phyloP scores from a whole-genome alignment of 2,113 vertebrate genomes.

The Cisticola juncidis region DNA sequence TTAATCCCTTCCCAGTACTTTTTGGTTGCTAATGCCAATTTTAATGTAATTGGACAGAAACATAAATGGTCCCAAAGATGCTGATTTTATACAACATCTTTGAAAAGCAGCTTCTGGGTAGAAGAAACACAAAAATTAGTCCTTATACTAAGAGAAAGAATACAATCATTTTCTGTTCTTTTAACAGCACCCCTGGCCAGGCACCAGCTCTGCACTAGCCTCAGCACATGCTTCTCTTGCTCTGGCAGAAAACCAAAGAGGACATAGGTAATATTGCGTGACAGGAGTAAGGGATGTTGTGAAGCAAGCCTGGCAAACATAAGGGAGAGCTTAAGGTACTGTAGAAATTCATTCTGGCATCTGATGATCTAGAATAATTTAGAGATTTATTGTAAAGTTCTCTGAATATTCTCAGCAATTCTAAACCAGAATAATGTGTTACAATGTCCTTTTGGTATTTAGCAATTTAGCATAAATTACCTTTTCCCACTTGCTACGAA shows the following conservation, averaged over 20 bases:
- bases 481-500: constrained; percentile 96
- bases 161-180: background rate
- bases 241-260: background rate
- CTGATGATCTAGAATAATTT: background rate
- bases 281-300: background rate
- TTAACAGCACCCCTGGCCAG: background rate
- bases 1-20: background rate
- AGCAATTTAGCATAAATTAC: constrained; percentile 63
- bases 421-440: background rate
- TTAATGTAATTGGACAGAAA: background rate
- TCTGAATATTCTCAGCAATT: background rate
- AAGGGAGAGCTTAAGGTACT: background rate
- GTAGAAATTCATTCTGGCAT: background rate
- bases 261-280: background rate
- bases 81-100: background rate
- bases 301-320: background rate
- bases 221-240: background rate
- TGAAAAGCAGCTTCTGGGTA: background rate
- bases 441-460: background rate
- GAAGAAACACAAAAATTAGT: background rate
- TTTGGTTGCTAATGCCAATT: background rate
- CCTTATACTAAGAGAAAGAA: background rate
- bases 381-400: background rate
- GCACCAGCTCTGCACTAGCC: background rate
- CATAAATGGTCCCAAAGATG: background rate